A percentile compares a stretch with the other conserved stretches of the same genome.
Conservation (phyloP, 2,888 invertebrate species). For the Lepeophtheirus nordmannii region DNA sequence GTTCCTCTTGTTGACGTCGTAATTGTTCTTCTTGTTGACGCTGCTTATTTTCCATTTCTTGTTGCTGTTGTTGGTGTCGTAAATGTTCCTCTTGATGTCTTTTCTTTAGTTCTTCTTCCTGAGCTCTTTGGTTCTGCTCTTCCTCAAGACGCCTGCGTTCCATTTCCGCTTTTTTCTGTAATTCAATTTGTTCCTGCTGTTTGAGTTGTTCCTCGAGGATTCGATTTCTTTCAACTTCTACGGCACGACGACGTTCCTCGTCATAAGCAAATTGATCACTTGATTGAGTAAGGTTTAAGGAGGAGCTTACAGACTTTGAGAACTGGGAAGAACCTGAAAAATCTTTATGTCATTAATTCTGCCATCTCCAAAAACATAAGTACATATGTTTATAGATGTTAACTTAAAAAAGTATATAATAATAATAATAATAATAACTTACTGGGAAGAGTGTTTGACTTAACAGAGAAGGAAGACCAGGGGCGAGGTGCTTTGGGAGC, state of each 20-base stretch:
- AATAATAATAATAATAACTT: background rate
- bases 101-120: background rate
- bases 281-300: background rate
- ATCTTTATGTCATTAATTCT: background rate
- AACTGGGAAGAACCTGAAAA: background rate
- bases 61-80: background rate
- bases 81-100: background rate
- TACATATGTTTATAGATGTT: too few relatives aligned
- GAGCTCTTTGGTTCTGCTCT: background rate
- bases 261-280: background rate
- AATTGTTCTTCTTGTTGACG: background rate
- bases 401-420: too few relatives aligned
- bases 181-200: background rate
- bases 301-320: background rate
- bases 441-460: background rate
- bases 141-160: background rate
- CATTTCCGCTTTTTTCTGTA: background rate
- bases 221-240: background rate
- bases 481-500: slow-evolving; percentile 13
- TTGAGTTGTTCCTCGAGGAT: background rate
- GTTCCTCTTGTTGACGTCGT: background rate
- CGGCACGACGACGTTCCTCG: background rate
- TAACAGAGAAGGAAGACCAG: slow-evolving; percentile 3
- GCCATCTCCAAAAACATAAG: too few relatives aligned
- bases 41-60: background rate